phyloP scores from a whole-genome alignment of 2,888 invertebrate genomes.

The Salticus scenicus region DNA sequence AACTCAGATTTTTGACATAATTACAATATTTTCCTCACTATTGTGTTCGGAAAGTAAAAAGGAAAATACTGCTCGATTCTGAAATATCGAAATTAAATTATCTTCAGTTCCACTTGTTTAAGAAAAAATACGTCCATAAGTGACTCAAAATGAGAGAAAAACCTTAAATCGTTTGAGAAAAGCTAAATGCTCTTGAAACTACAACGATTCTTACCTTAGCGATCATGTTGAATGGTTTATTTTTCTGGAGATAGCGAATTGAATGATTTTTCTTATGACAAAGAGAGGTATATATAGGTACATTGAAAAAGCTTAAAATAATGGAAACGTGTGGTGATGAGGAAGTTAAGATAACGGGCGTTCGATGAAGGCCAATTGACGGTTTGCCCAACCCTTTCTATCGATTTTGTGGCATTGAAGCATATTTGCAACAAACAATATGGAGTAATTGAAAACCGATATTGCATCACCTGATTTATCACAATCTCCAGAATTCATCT shows the following conservation, averaged over 20 bases:
- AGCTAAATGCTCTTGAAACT: too few species aligned
- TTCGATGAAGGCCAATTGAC: neutral
- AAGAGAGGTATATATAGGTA: neutral
- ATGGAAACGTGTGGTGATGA: neutral
- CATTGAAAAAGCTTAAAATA: neutral
- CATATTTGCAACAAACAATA: neutral
- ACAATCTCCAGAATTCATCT: too few species aligned
- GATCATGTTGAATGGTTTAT: neutral
- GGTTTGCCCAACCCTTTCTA: neutral
- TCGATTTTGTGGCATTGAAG: neutral
- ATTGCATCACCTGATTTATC: neutral
- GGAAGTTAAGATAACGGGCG: neutral
- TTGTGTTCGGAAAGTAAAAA: too few species aligned
- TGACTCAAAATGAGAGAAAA: too few species aligned
- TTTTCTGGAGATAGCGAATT: neutral
- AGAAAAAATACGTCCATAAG: too few species aligned
- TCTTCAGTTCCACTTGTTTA: too few species aligned
- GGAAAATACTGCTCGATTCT: too few species aligned
- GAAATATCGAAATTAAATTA: too few species aligned
- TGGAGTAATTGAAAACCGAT: neutral
- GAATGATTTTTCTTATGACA: neutral
- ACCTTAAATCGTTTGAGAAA: too few species aligned
- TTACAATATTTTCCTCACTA: too few species aligned
- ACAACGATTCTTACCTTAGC: slow-evolving; percentile 1
- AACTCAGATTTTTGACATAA: too few species aligned